These are phyloP conservation scores for Smittia sp. DNA, from an alignment of 2,888 invertebrate genomes.

Conservation along the genomic window DNA sequence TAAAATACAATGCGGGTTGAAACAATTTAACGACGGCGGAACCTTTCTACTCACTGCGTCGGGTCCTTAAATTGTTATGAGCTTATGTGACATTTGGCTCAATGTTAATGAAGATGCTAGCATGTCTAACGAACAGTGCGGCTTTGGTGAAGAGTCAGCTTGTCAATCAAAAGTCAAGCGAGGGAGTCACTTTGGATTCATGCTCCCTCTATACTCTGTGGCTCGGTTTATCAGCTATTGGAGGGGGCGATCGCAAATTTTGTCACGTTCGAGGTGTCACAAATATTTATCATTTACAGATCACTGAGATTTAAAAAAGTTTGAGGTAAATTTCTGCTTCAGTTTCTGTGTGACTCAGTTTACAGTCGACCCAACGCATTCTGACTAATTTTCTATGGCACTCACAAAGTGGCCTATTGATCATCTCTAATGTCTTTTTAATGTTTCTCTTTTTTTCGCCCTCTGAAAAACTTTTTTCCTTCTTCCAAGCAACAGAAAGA, in stretches of 20 bases:
- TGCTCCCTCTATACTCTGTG: not conserved
- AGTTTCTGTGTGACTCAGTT: no score
- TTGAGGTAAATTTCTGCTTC: not conserved
- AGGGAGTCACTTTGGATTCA: not conserved
- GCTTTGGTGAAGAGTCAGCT: not conserved
- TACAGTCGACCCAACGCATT: not conserved
- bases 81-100: not conserved
- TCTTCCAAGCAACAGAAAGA: not conserved
- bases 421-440: constrained; percentile 36
- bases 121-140: not conserved
- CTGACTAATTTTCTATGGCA: constrained; percentile 33
- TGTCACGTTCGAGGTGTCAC: no score
- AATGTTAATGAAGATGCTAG: not conserved
- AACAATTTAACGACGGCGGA: not conserved
- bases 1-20: not conserved
- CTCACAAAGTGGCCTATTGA: constrained; percentile 21
- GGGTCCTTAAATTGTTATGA: constrained; percentile 18
- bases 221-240: not conserved
- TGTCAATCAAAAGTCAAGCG: constrained; percentile 20
- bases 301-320: no score
- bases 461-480: constrained; percentile 10
- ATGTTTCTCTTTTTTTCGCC: constrained; percentile 11
- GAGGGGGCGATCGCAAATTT: constrained; percentile 8
- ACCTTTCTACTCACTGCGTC: not conserved
- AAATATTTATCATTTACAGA: no score